Base-by-base conservation (phyloP, 2,113 vertebrate species). In the Bufo gargarizans region DNA sequence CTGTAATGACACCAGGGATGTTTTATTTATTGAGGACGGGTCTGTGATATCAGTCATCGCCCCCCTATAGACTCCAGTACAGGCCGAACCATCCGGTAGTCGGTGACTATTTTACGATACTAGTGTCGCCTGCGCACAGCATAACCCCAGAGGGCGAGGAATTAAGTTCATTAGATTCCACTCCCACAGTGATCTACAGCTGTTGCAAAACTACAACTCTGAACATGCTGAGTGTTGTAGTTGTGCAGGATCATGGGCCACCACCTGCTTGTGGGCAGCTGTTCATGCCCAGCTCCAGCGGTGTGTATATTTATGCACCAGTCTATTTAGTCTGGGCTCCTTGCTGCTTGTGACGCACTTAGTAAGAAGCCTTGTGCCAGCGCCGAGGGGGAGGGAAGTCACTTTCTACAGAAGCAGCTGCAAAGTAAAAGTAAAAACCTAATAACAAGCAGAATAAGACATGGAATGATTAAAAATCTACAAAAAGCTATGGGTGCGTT, bases 311-410 rank as follows among this genome's bases (percentile, higher is more conserved):
- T 81, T 81, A 19, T 45, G 49, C 79, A 61, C 1, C 6, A 45
- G 56, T 10, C 56, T 81, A 80, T 80, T 80, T 80, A 80, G 55
- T 80, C 78, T 59, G 78, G 77, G 45, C 43, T 80, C 22, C 43
- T 81, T 11, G 56, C 79, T 61, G 56, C 56, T 47, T 14, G 0
- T 63, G 56, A 47, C 55, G 77, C 77, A 79, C n/a, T 79, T 17
- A 16, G 22, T 17, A 43, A 45, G 56, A 45, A 45, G 61, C 22
- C 19, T 61, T 59, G 55, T 59, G 55, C 22, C 56, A 61, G 4
- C 78, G 19, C 56, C 17, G 6, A 61, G 33, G 17, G 56, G 22
- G 20, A 45, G 17, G 56, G 78, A 81, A 80, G 49, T 79, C 77
- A 8, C 13, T 33, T 79, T 79, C 47, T 77, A 4, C 47, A 53